These are phyloP conservation scores for Caenorhabditis doughertyi DNA, from an alignment of 2,888 invertebrate species.

Conservation along the genomic window DNA sequence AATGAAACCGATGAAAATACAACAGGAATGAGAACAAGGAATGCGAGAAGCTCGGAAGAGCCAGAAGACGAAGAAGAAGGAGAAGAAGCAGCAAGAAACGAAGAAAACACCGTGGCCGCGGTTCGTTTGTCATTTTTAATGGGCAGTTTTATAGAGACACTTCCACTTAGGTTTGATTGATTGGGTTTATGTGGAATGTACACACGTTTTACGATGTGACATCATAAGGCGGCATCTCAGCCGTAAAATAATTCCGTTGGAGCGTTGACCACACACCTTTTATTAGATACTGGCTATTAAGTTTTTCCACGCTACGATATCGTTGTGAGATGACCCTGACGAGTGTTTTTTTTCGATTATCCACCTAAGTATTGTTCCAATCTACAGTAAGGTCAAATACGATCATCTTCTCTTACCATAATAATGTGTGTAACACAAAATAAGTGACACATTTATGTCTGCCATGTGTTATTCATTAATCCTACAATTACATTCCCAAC, in stretches of 20 bases:
- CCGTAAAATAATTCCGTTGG: slow-evolving; percentile 10
- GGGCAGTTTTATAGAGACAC: slow-evolving; percentile 38
- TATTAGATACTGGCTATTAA: slow-evolving; percentile 1
- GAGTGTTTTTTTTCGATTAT: background rate
- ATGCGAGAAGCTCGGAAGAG: slow-evolving; percentile 39
- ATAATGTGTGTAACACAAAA: background rate
- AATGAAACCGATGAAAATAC: slow-evolving; percentile 25
- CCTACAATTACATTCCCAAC: background rate
- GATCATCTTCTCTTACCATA: background rate
- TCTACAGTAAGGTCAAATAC: background rate
- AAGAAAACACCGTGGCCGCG: slow-evolving; percentile 9
- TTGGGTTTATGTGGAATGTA: slow-evolving; percentile 25
- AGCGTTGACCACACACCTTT: background rate
- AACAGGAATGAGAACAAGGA: slow-evolving; percentile 1
- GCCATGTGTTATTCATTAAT: background rate
- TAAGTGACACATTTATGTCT: background rate
- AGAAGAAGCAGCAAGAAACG: slow-evolving; percentile 27
- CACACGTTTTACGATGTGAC: slow-evolving; percentile 34
- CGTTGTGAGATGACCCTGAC: background rate
- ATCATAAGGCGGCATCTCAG: slow-evolving; percentile 24
- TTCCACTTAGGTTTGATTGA: slow-evolving; percentile 35
- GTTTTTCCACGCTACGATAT: background rate
- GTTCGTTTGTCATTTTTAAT: slow-evolving; percentile 33
- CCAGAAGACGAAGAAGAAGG: slow-evolving; percentile 21
- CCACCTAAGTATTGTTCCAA: background rate